Conservation (phyloP, 2,113 vertebrate species). For the Gallinago media region DNA sequence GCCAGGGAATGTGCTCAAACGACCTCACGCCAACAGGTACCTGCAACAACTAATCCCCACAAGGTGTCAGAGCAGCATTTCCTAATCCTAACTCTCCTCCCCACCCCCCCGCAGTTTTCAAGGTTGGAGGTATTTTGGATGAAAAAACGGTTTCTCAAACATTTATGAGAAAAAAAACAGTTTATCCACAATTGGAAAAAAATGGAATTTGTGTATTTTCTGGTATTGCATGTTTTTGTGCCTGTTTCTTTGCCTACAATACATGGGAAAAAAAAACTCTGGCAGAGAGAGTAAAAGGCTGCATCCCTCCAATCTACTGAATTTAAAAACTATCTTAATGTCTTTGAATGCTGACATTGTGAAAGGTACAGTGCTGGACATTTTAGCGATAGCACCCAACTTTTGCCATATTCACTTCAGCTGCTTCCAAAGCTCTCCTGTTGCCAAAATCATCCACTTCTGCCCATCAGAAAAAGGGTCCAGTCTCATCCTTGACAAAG, state of each 20-base stretch:
- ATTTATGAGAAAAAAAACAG: neutral
- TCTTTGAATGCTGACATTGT: neutral
- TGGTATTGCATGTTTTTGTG: neutral
- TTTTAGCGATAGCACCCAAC: neutral
- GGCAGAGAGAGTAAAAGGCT: neutral
- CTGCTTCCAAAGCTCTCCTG: neutral
- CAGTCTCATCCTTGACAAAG: neutral
- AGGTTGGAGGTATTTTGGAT: neutral
- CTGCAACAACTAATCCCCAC: neutral
- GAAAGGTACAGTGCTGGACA: neutral
- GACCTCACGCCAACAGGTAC: neutral
- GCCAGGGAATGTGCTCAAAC: neutral
- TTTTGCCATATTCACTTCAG: neutral
- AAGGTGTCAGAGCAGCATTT: slow-evolving; percentile 1
- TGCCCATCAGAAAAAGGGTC: neutral
- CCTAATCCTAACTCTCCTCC: neutral
- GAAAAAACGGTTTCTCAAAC: neutral
- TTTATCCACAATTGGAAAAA: neutral
- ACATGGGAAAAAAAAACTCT: neutral
- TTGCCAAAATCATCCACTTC: neutral
- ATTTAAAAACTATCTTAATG: neutral
- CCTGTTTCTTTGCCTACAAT: neutral
- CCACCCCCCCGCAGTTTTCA: neutral
- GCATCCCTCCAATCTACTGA: neutral
- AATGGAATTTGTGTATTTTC: neutral